Base-by-base conservation (phyloP, 2,888 invertebrate species). In the Chloroclystis v-ata region DNA sequence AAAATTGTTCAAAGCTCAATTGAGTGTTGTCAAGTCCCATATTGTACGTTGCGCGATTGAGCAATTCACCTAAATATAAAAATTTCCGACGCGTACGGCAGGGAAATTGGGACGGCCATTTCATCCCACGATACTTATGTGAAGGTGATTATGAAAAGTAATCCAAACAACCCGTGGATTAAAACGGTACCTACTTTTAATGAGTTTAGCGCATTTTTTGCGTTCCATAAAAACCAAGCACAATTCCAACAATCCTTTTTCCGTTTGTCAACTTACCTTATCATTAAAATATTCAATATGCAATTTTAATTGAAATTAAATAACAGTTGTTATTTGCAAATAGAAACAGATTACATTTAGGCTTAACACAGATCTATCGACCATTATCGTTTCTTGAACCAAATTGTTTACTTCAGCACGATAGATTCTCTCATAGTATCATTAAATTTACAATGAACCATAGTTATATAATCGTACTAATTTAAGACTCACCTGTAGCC, bases 81-180 rank as follows among this genome's bases (percentile, higher is more conserved):
- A 29, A 28, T 38, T 37, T 33, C 28, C 32, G 14, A 16, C 37
- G 32, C 29, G 8, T 30, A 28, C 28, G 41, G 29, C 9, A 11
- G 7, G 28, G 20, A 29, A 45, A 45, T 39, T 49, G 26, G 14
- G 35, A 37, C 41, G 40, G 30, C 39, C 37, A 40, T 46, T 50
- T 46, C 30, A 14, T 13, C 37, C 45, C 35, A 16, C 39, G 24
- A 43, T 50, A 46, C 45, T 50, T 46, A 46, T 50, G 50, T 39
- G 45, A 37, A 30, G 46, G 50, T 43, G 46, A 50, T 50, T 50
- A 50, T 37, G 35, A 50, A 49, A 48, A 50, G 46, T 50, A 50
- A 50, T 50, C 50, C 39, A 46, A 50, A 50, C 50, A 50, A 50
- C 46, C 50, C 49, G 35, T 45, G 50, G 50, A 50, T 50, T 50